Evolutionary conservation across 2,113 vertebrate species (phyloP), one percentile per base, ranked within the genome.

Genomic region (Gobiocypris rarus): DNA sequence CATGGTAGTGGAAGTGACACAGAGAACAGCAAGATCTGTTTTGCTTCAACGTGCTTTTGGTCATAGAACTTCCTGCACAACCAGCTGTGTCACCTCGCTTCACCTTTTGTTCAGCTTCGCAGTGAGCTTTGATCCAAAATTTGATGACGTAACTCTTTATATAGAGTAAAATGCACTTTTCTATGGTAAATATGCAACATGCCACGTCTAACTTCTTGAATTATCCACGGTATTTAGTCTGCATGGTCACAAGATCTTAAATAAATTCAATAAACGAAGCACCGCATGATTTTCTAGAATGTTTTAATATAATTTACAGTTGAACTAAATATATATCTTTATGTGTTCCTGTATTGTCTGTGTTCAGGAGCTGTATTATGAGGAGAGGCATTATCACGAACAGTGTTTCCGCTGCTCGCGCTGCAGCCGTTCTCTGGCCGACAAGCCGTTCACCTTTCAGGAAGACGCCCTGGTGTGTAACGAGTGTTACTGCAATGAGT

Each of bases 351-450:
- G 71, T 74, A 13, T n/a, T n/a, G 65, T 85, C n/a, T 75, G 38
- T 71, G 76, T 38, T 0, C 90, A 99, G 98, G 98, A 99, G 89
- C 95, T 99, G 74, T 96, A 96, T 92, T 98, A 97, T 0, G 96
- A 99, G 89, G 93, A 98, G 86, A 93, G 95, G 14, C 95, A 97
- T 52, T 99, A 97, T 94, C 98, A 99, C 0, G 96, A 97, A 85
- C 93, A 96, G 75, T 99, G 98, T 86, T 98, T 99, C 73, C 96
- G 96, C 0, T 99, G 98, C 89, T 96, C 96, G 89, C 97, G 95
- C 90, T 99, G 98, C 2, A 95, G 96, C 26, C 95, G 96, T 76
- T 98, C 97, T 0, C 94, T 99, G 81, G 96, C 98, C 0, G 96
- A 97, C 0, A 95, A 99, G 88, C 95, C 97, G 0, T 99, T 99